Conservation (phyloP, 2,797 vertebrate species). For the Falco biarmicus region DNA sequence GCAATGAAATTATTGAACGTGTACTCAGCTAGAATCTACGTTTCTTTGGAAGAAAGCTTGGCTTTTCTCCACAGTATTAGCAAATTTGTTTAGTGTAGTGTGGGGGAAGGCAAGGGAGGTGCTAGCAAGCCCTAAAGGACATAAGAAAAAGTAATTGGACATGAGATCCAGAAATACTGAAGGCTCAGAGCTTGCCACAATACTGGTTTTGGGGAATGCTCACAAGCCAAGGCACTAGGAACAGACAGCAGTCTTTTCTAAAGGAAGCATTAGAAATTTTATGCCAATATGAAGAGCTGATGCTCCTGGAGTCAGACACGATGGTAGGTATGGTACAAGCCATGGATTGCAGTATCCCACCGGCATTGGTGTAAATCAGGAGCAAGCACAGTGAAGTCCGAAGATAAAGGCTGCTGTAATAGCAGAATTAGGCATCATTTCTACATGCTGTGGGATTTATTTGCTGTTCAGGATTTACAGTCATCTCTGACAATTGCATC, state of each 20-base stretch:
- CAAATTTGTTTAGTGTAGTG: background rate
- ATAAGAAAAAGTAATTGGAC: background rate
- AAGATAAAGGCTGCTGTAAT: background rate
- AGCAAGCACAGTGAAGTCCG: background rate
- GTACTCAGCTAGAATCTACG: background rate
- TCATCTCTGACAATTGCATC: constrained; percentile 14
- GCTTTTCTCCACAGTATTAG: background rate
- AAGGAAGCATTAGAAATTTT: background rate
- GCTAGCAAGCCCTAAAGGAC: background rate
- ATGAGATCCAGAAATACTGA: background rate
- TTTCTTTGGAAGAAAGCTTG: background rate
- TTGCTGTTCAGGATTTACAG: constrained; percentile 37
- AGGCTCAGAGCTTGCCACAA: background rate
- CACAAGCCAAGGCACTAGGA: background rate
- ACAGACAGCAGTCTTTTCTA: background rate
- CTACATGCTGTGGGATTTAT: constrained; percentile 12
- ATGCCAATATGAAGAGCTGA: background rate
- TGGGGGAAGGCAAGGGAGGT: background rate
- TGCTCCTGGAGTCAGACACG: background rate
- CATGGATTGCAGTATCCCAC: background rate
- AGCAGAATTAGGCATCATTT: background rate
- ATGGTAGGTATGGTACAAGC: background rate
- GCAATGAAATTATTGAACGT: background rate
- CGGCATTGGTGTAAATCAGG: background rate
- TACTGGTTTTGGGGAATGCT: background rate